Base-by-base conservation (phyloP, 2,888 invertebrate genomes). In the Aproaerema taeniolella region DNA sequence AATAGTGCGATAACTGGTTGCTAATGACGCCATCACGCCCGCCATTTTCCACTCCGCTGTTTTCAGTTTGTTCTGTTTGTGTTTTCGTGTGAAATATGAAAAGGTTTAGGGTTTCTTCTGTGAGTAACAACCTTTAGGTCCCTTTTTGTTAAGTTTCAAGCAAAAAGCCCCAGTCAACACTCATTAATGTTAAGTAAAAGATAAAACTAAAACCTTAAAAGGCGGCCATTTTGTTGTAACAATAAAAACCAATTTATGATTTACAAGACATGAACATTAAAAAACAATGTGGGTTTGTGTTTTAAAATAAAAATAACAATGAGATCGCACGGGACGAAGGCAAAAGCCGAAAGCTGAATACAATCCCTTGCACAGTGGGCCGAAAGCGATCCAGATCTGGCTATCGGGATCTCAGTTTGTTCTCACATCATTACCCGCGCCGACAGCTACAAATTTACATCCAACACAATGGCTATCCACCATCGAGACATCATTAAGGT, bases 341-440 rank as follows among this genome's bases (percentile, higher is more conserved):
- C 60, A 61, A 37, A 55, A 53, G 70, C 67, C 71, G 67, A 71
- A 71, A 68, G 71, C 65, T 66, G 74, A 75, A 77, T 74, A 70
- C 76, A 71, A 69, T 67, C 71, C 68, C 63, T 62, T 61, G 68
- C 68, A 72, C 72, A 73, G 73, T 70, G 75, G 70, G 71, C 75
- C 71, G 71, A 69, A 66, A 72, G 70, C 76, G 79, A 80, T 80
- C 79, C 80, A 68, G 79, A 81, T 80, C 81, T 67, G 76, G 77
- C 80, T 80, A 81, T 81, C 81, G 71, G 77, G 78, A 85, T 85
- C 85, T 82, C 81, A 82, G 83, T 83, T 81, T 83, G 85, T 86
- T 86, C 86, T 86, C 86, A 86, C 86, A 86, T 86, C 86, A 86
- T 86, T 86, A 86, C 85, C 85, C 85, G 79, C 83, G 85, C 86